phyloP scores from a whole-genome alignment of 2,888 invertebrate genomes.

The Watsonalla binaria region DNA sequence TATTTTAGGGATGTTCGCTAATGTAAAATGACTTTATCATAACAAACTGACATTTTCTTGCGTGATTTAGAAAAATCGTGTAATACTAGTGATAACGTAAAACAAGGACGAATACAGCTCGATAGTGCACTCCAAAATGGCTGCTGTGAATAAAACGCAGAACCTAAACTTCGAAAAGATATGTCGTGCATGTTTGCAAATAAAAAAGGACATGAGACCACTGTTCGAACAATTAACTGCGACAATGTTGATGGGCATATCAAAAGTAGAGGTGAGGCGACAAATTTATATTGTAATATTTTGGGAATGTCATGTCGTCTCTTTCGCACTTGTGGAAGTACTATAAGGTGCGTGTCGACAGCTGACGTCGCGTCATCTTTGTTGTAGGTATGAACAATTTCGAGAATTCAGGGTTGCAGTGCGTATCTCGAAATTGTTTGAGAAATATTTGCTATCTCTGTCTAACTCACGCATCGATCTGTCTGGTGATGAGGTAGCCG shows the following conservation, averaged over 20 bases:
- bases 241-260: slow-evolving; percentile 82
- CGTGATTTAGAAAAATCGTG: slow-evolving; percentile 9
- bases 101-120: slow-evolving; percentile 62
- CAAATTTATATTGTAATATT: slow-evolving; percentile 50
- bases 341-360: slow-evolving; percentile 35
- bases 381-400: slow-evolving; percentile 53
- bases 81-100: slow-evolving; percentile 27
- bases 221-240: slow-evolving; percentile 81
- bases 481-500: slow-evolving; percentile 32
- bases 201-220: slow-evolving; percentile 82
- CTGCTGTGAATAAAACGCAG: slow-evolving; percentile 52
- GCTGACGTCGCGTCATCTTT: slow-evolving; percentile 69
- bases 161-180: slow-evolving; percentile 78
- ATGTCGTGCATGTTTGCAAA: slow-evolving; percentile 80
- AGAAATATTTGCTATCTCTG: slow-evolving; percentile 64
- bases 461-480: slow-evolving; percentile 30
- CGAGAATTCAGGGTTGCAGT: slow-evolving; percentile 46
- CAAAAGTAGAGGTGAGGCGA: slow-evolving; percentile 78
- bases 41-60: slow-evolving; percentile 4
- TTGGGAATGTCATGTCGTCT: slow-evolving; percentile 64
- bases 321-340: slow-evolving; percentile 44
- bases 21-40: background rate
- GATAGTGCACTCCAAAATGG: slow-evolving; percentile 67
- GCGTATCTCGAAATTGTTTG: slow-evolving; percentile 57
- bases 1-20: slow-evolving; percentile 6